phyloP scores from a whole-genome alignment of 2,888 invertebrate species.

The Scelioninae gen. 1 region DNA sequence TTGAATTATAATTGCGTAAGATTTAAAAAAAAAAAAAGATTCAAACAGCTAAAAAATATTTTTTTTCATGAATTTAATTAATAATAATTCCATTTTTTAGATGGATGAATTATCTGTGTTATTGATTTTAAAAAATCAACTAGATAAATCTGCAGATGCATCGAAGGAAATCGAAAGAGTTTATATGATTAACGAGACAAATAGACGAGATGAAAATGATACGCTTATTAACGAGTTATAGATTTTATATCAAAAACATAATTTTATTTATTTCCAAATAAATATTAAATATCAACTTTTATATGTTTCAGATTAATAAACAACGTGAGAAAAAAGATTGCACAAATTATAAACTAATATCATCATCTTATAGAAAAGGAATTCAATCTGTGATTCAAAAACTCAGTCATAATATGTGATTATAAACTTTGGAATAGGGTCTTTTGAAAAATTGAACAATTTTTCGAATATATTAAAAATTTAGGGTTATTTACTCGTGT shows the following conservation, averaged over 20 bases:
- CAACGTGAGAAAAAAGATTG: background rate
- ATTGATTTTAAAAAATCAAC: constrained; percentile 68
- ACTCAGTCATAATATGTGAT: background rate
- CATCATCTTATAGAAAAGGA: background rate
- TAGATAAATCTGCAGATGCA: constrained; percentile 43
- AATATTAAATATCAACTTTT: too few relatives aligned
- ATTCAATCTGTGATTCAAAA: background rate
- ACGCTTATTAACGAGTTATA: constrained; percentile 38
- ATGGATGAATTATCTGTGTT: constrained; percentile 71
- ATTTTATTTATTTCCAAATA: background rate
- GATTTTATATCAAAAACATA: background rate
- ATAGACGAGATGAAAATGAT: constrained; percentile 13
- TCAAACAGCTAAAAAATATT: background rate
- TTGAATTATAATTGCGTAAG: constrained; percentile 69
- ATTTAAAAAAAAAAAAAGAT: background rate
- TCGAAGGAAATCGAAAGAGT: constrained; percentile 45
- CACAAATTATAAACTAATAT: background rate
- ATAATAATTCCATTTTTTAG: constrained; percentile 59
- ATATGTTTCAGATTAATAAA: background rate
- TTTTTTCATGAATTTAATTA: constrained; percentile 1
- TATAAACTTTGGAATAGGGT: too few relatives aligned
- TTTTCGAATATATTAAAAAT: too few relatives aligned
- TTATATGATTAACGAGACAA: background rate
- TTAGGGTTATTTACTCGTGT: too few relatives aligned
- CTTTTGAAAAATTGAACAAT: too few relatives aligned